These are phyloP conservation scores for Trissolcus basalis DNA, from an alignment of 1,140 invertebrate species.

Conservation along the genomic window DNA sequence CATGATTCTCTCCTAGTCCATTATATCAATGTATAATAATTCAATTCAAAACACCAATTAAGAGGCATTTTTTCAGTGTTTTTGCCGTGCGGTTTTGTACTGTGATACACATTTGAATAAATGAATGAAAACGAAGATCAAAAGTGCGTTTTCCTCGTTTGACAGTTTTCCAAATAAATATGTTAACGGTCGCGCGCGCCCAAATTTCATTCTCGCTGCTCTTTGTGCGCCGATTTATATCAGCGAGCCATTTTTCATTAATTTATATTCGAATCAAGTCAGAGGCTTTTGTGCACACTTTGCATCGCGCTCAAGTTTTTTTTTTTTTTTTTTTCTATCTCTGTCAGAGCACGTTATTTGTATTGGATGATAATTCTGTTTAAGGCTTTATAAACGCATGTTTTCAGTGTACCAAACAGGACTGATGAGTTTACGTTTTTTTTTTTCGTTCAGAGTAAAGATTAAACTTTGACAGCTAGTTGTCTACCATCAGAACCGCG, in stretches of 20 bases:
- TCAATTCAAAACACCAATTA: conserved; percentile 49
- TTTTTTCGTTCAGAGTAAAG: conserved; percentile 8
- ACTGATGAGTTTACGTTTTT: conserved; percentile 43
- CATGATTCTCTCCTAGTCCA: conserved; percentile 24
- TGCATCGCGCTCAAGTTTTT: not conserved
- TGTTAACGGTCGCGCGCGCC: conserved; percentile 36
- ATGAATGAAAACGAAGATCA: conserved; percentile 53
- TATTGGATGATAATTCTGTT: conserved; percentile 9
- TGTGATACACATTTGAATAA: conserved; percentile 47
- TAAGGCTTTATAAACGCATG: conserved; percentile 15
- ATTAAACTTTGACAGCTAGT: conserved; percentile 7
- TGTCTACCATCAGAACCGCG: too few species aligned
- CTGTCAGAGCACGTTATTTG: conserved; percentile 8
- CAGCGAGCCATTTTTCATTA: conserved; percentile 46
- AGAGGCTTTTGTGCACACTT: conserved; percentile 47
- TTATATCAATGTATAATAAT: conserved; percentile 52
- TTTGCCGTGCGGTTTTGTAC: conserved; percentile 33
- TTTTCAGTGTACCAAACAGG: conserved; percentile 7
- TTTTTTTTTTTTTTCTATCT: conserved; percentile 1
- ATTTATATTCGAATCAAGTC: conserved; percentile 27
- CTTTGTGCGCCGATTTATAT: conserved; percentile 42
- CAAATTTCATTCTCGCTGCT: conserved; percentile 32
- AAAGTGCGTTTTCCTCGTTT: conserved; percentile 52
- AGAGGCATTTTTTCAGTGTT: conserved; percentile 56
- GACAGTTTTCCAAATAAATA: conserved; percentile 38